These are phyloP conservation scores for Scrobipalpa costella DNA, from an alignment of 2,888 invertebrate species.

Conservation along the genomic window DNA sequence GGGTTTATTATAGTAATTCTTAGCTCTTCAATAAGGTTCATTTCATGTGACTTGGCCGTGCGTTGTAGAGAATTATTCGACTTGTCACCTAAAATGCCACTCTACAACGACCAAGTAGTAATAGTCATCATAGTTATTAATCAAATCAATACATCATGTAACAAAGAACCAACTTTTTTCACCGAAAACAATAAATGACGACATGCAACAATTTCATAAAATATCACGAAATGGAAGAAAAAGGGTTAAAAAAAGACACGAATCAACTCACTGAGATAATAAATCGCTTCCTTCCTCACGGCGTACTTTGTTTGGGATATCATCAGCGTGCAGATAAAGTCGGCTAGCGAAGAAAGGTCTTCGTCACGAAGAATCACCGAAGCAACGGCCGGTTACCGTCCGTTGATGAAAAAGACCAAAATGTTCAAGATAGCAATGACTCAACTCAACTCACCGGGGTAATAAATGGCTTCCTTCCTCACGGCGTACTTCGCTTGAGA, in stretches of 20 bases:
- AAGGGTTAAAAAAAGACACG: neutral
- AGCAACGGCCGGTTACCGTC: slow-evolving; percentile 80
- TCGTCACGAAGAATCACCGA: slow-evolving; percentile 76
- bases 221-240: neutral
- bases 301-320: slow-evolving; percentile 83
- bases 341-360: slow-evolving; percentile 75
- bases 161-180: no score
- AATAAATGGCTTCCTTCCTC: slow-evolving; percentile 78
- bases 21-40: no score
- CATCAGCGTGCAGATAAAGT: slow-evolving; percentile 82
- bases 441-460: slow-evolving; percentile 78
- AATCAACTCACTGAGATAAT: slow-evolving; percentile 78
- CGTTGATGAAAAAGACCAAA: no score
- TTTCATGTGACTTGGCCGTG: no score
- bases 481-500: slow-evolving; percentile 82
- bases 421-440: no score
- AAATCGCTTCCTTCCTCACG: slow-evolving; percentile 77
- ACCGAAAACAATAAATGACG: no score
- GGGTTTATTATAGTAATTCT: no score
- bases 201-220: neutral
- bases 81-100: no score
- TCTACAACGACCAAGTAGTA: no score
- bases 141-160: no score
- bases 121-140: no score
- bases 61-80: no score